Evolutionary conservation across 2,888 invertebrate genomes (phyloP).

Genomic region (Volucella inanis): DNA sequence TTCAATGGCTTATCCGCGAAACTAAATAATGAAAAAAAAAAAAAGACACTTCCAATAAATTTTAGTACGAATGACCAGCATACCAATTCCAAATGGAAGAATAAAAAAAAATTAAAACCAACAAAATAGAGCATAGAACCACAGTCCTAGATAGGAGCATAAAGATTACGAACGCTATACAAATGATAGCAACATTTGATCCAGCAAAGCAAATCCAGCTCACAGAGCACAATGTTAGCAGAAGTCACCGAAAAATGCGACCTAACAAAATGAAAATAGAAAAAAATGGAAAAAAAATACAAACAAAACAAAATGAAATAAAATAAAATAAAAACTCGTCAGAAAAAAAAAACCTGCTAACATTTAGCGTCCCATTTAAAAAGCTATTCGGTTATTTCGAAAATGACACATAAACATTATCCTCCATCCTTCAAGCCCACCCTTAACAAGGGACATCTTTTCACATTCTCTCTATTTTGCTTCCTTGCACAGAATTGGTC

Average conservation of each 20-base stretch:
- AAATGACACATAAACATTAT: conserved; percentile 53
- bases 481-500: neutral
- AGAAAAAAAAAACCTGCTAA: conserved; percentile 16
- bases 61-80: conserved; percentile 3
- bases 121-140: neutral
- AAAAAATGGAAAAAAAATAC: conserved; percentile 1
- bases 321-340: neutral
- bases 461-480: neutral
- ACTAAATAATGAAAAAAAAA: neutral
- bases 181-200: conserved; percentile 48
- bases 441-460: neutral
- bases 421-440: neutral
- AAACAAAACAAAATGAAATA: conserved; percentile 7
- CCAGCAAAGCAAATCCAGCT: conserved; percentile 1
- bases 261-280: conserved; percentile 3
- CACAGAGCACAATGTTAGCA: neutral
- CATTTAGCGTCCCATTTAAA: conserved; percentile 51
- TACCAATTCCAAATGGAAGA: conserved; percentile 19
- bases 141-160: neutral
- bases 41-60: conserved; percentile 1
- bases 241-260: neutral
- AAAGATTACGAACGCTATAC: conserved; percentile 32
- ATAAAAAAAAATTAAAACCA: conserved; percentile 1
- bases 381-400: conserved; percentile 43
- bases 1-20: neutral